Percentiles rank a stretch among this genome's conserved stretches.
These are phyloP conservation scores for Drosophila tristis DNA, from an alignment of 1,140 invertebrate species.

Conservation along the genomic window DNA sequence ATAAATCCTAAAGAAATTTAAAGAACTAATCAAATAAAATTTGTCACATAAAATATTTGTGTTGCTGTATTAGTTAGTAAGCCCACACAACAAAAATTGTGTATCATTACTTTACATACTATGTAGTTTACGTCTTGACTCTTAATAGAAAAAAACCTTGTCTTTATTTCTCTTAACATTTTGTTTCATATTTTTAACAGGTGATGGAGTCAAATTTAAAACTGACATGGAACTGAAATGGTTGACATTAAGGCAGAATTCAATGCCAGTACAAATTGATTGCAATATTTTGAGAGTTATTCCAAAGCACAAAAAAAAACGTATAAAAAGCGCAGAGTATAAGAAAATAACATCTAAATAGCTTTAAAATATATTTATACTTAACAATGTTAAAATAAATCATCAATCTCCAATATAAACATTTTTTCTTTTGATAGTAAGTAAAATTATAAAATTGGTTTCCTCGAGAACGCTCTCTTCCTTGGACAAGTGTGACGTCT, in stretches of 20 bases:
- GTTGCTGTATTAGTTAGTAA: no score
- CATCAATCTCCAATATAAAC: conserved; percentile 23
- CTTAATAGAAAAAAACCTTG: no score
- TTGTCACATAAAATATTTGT: no score
- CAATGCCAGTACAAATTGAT: conserved; percentile 84
- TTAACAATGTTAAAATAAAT: conserved; percentile 31
- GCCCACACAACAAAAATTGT: no score
- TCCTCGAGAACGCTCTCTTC: no score
- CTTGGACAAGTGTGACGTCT: no score
- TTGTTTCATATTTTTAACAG: conserved; percentile 16
- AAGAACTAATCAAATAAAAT: no score
- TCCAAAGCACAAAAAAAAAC: conserved; percentile 75
- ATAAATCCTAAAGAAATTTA: no score
- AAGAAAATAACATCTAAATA: conserved; percentile 31
- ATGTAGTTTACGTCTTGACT: no score
- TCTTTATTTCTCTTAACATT: not conserved
- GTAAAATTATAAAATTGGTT: no score
- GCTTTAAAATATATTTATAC: conserved; percentile 10
- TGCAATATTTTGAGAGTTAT: conserved; percentile 75
- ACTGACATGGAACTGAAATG: conserved; percentile 49
- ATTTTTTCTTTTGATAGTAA: no score
- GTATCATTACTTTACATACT: no score
- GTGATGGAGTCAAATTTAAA: conserved; percentile 15
- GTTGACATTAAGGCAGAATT: conserved; percentile 69
- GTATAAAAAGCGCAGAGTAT: conserved; percentile 76